Conservation (phyloP, 35 echinoderm and acorn worm genomes). For the Diadema setosum region DNA sequence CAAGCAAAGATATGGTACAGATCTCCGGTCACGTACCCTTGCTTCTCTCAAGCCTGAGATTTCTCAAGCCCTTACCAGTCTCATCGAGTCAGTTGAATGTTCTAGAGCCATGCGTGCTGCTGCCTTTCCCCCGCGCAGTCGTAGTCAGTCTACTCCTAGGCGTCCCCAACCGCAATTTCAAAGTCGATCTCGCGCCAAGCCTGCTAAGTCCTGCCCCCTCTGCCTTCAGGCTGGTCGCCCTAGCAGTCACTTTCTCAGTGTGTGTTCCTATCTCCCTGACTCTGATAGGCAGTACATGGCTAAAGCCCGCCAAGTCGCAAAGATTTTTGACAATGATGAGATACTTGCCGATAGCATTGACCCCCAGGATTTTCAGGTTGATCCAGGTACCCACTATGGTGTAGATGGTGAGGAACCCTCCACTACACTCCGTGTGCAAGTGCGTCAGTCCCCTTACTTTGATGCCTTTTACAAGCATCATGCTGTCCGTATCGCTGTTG, state of each 20-base stretch:
- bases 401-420: background rate
- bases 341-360: no score
- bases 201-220: conserved; percentile 8
- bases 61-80: conserved; percentile 41
- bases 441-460: background rate
- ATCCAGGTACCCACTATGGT: conserved; percentile 29
- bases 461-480: background rate
- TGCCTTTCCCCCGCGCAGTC: background rate
- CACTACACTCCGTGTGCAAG: background rate
- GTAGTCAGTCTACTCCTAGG: background rate
- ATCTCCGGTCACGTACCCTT: conserved; percentile 26
- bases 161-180: background rate
- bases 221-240: conserved; percentile 32
- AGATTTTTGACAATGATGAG: background rate
- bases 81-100: conserved; percentile 23
- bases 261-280: conserved; percentile 44
- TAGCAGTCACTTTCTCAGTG: conserved; percentile 43
- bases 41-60: conserved; percentile 68
- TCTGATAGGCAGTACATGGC: conserved; percentile 17
- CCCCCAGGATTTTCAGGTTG: conserved; percentile 4
- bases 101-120: background rate
- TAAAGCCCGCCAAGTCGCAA: conserved; percentile 7
- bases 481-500: background rate
- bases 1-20: conserved; percentile 68
- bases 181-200: background rate